These are phyloP conservation scores for Etheostoma cragini DNA, from an alignment of 2,113 vertebrate species.

Conservation along the genomic window DNA sequence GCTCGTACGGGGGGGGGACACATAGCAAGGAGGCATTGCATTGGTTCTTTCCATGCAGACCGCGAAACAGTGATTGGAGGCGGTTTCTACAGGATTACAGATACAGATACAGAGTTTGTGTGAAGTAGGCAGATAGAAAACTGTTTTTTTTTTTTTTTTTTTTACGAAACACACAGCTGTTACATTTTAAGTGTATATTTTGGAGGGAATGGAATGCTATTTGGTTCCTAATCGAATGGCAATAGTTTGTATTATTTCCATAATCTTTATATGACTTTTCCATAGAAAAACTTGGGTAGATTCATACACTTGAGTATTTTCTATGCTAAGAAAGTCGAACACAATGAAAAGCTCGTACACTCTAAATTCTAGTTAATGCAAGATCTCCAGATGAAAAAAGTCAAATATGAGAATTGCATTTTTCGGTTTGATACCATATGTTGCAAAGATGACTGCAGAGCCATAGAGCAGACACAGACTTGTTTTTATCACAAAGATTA, in stretches of 20 bases:
- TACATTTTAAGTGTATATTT: not conserved
- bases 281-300: not conserved
- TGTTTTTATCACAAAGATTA: not conserved
- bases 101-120: not conserved
- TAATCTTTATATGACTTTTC: not conserved
- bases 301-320: not conserved
- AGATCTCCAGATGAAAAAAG: not conserved
- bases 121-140: not conserved
- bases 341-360: not conserved
- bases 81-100: no score
- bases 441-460: not conserved
- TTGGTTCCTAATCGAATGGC: not conserved
- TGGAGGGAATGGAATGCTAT: not conserved
- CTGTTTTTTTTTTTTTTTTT: not conserved
- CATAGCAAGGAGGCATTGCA: no score
- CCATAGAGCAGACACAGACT: not conserved
- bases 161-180: not conserved
- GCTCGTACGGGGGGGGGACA: no score
- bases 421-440: not conserved
- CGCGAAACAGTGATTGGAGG: no score
- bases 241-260: not conserved
- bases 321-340: not conserved
- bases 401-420: not conserved
- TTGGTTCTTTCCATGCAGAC: no score
- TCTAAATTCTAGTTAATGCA: not conserved